These are phyloP conservation scores for Orchesella flavescens DNA, from an alignment of 2,888 invertebrate genomes.

Conservation along the genomic window DNA sequence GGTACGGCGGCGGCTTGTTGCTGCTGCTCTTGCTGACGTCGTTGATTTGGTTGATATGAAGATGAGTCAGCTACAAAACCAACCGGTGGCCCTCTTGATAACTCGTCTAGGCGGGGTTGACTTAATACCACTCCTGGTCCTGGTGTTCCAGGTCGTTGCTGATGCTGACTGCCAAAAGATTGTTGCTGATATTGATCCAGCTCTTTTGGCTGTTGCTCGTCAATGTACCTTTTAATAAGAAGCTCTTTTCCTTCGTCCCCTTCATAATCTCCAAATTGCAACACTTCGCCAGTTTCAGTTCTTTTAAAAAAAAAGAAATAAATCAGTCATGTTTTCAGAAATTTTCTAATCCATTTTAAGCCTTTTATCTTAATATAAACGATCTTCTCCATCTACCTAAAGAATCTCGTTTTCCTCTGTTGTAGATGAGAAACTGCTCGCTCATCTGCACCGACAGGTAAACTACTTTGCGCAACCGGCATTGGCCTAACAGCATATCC, in stretches of 20 bases:
- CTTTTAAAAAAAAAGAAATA: slow-evolving; percentile 50
- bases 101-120: slow-evolving; percentile 32
- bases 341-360: too few relatives aligned
- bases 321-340: too few relatives aligned
- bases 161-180: slow-evolving; percentile 28
- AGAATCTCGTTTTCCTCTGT: slow-evolving; percentile 61
- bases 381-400: slow-evolving; percentile 57
- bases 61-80: not conserved
- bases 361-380: too few relatives aligned
- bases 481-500: slow-evolving; percentile 37
- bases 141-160: slow-evolving; percentile 33
- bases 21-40: slow-evolving; percentile 27
- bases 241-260: slow-evolving; percentile 88
- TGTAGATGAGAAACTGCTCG: slow-evolving; percentile 53
- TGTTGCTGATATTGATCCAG: slow-evolving; percentile 31
- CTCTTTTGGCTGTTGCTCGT: slow-evolving; percentile 78
- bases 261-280: slow-evolving; percentile 75
- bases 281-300: slow-evolving; percentile 71
- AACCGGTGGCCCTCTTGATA: slow-evolving; percentile 8
- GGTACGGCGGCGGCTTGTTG: not conserved
- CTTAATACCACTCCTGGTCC: slow-evolving; percentile 45
- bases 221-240: slow-evolving; percentile 87
- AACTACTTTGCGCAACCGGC: slow-evolving; percentile 17
- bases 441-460: slow-evolving; percentile 50
- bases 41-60: not conserved